phyloP scores from a whole-genome alignment of 1,140 invertebrate species.

The Trichonephila clavata region DNA sequence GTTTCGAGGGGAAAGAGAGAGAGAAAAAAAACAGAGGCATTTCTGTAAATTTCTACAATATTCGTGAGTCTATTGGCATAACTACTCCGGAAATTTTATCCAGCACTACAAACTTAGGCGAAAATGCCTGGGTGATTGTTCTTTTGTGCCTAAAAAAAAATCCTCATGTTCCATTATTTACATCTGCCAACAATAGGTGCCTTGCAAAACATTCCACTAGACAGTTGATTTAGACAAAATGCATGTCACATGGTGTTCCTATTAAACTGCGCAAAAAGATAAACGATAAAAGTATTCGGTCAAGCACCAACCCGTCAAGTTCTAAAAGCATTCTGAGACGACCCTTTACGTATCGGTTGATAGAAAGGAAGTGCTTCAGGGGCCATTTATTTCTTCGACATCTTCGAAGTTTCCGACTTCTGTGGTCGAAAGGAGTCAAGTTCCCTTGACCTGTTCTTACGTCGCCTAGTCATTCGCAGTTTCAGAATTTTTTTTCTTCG shows the following conservation, averaged over 20 bases:
- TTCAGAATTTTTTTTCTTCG: neutral
- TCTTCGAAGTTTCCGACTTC: slow-evolving; percentile 28
- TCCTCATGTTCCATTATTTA: slow-evolving; percentile 32
- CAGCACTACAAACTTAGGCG: neutral
- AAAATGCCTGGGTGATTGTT: slow-evolving; percentile 51
- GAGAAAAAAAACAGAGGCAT: neutral
- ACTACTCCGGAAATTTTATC: slow-evolving; percentile 2
- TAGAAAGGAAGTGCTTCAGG: neutral
- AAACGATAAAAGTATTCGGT: slow-evolving; percentile 26
- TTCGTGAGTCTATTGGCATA: slow-evolving; percentile 42
- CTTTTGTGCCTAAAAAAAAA: slow-evolving; percentile 32
- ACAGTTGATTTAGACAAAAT: slow-evolving; percentile 14
- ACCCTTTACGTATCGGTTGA: slow-evolving; percentile 12
- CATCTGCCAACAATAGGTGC: slow-evolving; percentile 53
- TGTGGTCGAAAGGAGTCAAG: slow-evolving; percentile 16
- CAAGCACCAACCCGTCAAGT: slow-evolving; percentile 25
- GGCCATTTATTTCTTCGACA: slow-evolving; percentile 22
- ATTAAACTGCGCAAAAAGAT: neutral
- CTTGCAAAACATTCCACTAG: slow-evolving; percentile 32
- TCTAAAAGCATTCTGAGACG: neutral
- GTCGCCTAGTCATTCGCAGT: neutral
- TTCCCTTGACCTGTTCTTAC: slow-evolving; percentile 1
- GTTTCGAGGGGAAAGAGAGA: neutral
- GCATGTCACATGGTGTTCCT: slow-evolving; percentile 25
- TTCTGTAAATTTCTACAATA: slow-evolving; percentile 22